Percentiles rank a stretch among this genome's conserved stretches.
Evolutionary conservation across 2,797 vertebrate genomes (phyloP).

Genomic region (Scomberomorus guttatus): DNA sequence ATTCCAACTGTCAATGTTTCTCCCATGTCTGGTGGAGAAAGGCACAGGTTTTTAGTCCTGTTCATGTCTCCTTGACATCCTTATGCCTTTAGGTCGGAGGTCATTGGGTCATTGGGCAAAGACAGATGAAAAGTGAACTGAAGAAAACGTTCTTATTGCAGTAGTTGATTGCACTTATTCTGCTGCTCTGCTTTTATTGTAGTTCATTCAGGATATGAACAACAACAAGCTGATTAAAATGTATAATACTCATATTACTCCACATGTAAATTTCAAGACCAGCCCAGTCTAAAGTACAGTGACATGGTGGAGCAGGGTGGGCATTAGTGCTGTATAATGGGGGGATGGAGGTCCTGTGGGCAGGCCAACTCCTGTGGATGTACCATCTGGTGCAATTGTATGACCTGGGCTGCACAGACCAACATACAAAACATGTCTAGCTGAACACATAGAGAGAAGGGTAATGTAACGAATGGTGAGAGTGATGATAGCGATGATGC

Average conservation of each 20-base stretch:
- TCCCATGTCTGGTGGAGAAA: no score
- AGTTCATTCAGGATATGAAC: not conserved
- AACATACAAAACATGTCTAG: constrained; percentile 10
- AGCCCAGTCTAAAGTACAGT: not conserved
- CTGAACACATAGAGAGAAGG: not conserved
- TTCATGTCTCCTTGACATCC: no score
- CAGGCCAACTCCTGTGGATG: constrained; percentile 52
- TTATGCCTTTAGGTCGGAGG: no score
- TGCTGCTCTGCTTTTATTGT: not conserved
- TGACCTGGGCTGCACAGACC: constrained; percentile 52
- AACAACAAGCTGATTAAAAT: not conserved
- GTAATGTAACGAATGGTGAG: not conserved
- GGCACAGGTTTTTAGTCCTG: no score
- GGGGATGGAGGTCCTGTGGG: constrained; percentile 41
- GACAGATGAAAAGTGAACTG: not conserved
- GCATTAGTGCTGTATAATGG: constrained; percentile 13
- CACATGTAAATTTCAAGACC: not conserved
- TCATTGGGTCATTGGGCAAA: not conserved
- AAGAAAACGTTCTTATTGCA: not conserved
- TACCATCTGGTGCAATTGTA: constrained; percentile 72
- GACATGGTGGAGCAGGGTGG: constrained; percentile 10
- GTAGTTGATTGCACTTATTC: not conserved
- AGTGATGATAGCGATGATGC: not conserved
- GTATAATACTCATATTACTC: not conserved
- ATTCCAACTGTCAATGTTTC: no score